phyloP scores from a whole-genome alignment of 2,113 vertebrate genomes.

The Scortum barcoo region DNA sequence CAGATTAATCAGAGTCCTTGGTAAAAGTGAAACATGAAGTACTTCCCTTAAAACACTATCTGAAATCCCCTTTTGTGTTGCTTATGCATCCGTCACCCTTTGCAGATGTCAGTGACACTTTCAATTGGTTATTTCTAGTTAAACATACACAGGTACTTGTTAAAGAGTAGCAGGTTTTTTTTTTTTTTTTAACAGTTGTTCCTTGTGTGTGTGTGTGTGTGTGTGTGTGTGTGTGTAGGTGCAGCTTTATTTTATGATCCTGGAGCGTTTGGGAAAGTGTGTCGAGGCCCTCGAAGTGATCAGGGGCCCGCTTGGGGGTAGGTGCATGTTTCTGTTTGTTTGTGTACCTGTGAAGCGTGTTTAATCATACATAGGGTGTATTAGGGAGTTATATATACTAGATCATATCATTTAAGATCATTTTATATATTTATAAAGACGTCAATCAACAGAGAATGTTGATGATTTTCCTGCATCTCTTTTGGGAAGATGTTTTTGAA shows the following conservation, averaged over 20 bases:
- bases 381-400: too few species aligned
- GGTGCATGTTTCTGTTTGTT: conserved; percentile 16
- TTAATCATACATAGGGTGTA: not conserved
- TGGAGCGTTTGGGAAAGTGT: conserved; percentile 96
- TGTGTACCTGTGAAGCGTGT: not conserved
- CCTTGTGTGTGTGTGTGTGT: conserved; percentile 15
- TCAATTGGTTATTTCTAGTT: too few species aligned
- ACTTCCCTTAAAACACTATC: not conserved
- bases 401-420: not conserved
- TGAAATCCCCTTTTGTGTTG: not conserved
- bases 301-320: conserved; percentile 95
- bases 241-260: conserved; percentile 98
- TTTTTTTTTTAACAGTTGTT: not conserved
- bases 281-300: conserved; percentile 95
- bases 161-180: not conserved
- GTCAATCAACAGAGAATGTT: not conserved
- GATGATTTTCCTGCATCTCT: too few species aligned
- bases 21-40: not conserved
- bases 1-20: not conserved
- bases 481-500: not conserved
- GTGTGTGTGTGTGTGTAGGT: conserved; percentile 92
- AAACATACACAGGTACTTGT: not conserved
- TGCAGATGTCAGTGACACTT: too few species aligned
- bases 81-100: not conserved
- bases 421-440: not conserved